Evolutionary conservation across 2,888 invertebrate species (phyloP), one percentile per base, ranked within the genome.

Genomic region (Neocrepidodera transversa): DNA sequence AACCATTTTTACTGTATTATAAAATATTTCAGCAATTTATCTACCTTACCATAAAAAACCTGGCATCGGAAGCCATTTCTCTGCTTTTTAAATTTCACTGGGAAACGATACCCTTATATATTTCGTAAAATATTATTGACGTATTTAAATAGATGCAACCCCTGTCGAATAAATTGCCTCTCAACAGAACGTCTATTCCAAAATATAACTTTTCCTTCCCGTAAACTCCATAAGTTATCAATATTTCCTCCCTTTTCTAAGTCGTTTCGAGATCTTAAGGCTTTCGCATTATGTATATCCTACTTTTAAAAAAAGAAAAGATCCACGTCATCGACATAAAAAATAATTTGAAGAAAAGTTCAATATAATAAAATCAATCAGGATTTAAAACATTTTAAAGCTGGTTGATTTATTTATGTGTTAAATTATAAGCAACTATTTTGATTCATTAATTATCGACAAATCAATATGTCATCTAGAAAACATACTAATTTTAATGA

Each of bases 171-270:
- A 58, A 53, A 58, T 58, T 48, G 52, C 47, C 45, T 58, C 40
- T 42, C 45, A 43, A 48, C 35, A 52, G 40, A 53, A 48, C 53
- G 35, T 53, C 28, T 40, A 60, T 57, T 52, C 52, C 36, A 36
- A 47, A 51, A 47, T 65, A 62, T 62, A 65, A 65, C 62, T 65
- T 60, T 58, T 62, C 62, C 53, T 58, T 48, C 53, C 60, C 60
- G 62, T 65, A 65, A 58, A 65, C 58, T 60, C 57, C 52, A 58
- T 65, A 62, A 60, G 60, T 60, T 61, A 58, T 62, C 64, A 58
- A 65, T 62, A 65, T 65, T 65, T 55, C 45, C 43, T n/a, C 62
- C 58, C 45, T 35, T 60, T 60, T 47, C 55, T 47, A 28, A 30
- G 35, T 49, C 57, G 50, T 58, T 62, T 51, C 23, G 17, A 51